Evolutionary conservation across 2,888 invertebrate genomes (phyloP).

Genomic region (Auanema freiburgensis): DNA sequence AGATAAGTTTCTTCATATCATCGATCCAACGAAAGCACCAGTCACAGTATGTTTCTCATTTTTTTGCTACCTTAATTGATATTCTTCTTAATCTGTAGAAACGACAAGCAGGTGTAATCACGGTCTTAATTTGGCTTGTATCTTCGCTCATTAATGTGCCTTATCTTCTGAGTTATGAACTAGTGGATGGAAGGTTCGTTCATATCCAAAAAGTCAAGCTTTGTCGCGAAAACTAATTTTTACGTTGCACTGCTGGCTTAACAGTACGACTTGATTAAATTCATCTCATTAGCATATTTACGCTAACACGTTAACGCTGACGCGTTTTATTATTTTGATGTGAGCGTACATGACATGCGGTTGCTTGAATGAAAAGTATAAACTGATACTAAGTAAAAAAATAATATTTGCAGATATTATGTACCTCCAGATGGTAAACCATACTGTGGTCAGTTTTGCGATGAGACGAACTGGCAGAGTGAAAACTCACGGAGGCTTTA

Average conservation of each 20-base stretch:
- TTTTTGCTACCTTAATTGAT: background rate
- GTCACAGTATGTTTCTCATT: conserved; percentile 41
- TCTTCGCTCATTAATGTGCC: conserved; percentile 60
- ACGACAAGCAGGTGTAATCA: conserved; percentile 42
- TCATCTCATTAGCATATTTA: no score
- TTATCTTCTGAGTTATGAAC: conserved; percentile 57
- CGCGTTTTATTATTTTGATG: no score
- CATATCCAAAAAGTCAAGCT: background rate
- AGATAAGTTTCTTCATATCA: conserved; percentile 64
- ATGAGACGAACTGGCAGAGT: conserved; percentile 75
- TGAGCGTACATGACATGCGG: no score
- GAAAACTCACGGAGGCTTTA: conserved; percentile 79
- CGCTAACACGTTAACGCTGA: no score
- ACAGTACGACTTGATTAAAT: no score
- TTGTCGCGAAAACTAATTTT: no score
- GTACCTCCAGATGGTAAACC: conserved; percentile 40
- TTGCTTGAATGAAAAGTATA: background rate
- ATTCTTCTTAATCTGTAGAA: conserved; percentile 23
- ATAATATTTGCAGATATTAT: conserved; percentile 24
- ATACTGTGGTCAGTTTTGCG: conserved; percentile 68
- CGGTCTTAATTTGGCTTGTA: conserved; percentile 59
- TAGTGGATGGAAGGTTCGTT: conserved; percentile 70
- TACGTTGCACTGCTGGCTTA: no score
- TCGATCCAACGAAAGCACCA: conserved; percentile 59
- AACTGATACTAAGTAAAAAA: background rate